These are phyloP conservation scores for Notechis scutatus DNA, from an alignment of 2,113 vertebrate genomes.

Conservation along the genomic window DNA sequence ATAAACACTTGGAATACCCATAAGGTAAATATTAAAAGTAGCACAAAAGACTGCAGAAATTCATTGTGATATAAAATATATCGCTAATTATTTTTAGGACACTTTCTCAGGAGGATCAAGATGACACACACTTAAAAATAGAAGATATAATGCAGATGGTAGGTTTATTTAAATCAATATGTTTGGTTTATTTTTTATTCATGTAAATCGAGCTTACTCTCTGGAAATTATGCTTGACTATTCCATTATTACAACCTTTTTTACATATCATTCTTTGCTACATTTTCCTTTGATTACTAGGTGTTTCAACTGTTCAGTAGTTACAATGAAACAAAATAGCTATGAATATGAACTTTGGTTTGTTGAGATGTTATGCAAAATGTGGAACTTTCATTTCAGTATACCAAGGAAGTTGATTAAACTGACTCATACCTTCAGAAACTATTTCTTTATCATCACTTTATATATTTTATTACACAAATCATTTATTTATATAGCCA, in stretches of 20 bases:
- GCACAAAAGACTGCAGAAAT: background rate
- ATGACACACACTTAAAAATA: constrained; percentile 89
- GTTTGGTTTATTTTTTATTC: background rate
- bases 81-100: constrained; percentile 70
- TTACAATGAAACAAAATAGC: background rate
- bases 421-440: background rate
- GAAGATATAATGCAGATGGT: constrained; percentile 93
- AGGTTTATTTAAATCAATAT: constrained; percentile 53
- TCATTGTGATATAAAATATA: constrained; percentile 20
- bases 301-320: background rate
- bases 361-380: background rate
- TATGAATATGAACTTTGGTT: background rate
- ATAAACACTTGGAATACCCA: background rate
- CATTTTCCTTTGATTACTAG: background rate
- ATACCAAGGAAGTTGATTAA: background rate
- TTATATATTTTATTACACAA: background rate
- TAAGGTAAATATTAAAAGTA: background rate
- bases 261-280: background rate
- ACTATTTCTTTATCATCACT: background rate
- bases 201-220: background rate
- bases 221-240: background rate
- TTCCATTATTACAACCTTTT: background rate
- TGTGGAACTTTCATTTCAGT: background rate
- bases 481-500: background rate
- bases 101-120: constrained; percentile 94